Evolutionary conservation across 2,797 vertebrate genomes (phyloP).

Genomic region (Pseudomugil gertrudae): DNA sequence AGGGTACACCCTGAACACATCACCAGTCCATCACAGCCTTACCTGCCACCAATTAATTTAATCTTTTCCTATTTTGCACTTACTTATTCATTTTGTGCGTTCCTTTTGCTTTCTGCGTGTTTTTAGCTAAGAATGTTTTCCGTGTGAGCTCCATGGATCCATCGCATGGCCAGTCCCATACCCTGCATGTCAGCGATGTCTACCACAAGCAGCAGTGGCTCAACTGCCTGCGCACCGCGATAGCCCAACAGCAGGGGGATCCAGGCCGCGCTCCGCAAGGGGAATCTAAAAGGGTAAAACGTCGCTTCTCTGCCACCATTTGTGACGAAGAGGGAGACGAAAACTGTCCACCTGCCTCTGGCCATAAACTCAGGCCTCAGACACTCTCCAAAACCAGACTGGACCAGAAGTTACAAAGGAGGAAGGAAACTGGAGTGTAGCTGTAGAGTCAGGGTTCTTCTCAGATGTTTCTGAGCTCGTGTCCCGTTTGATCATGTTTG

Average conservation of each 20-base stretch:
- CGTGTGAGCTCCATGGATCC: constrained; percentile 89
- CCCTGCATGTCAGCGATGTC: constrained; percentile 91
- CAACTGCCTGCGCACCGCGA: constrained; percentile 87
- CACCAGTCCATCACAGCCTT: no score
- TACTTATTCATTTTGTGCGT: background rate
- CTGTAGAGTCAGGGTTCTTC: constrained; percentile 12
- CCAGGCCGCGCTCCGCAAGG: constrained; percentile 61
- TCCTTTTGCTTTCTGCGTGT: constrained; percentile 5
- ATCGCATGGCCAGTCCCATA: constrained; percentile 88
- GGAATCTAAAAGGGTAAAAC: constrained; percentile 57
- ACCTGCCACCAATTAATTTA: background rate
- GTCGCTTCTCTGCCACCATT: constrained; percentile 58
- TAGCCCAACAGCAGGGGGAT: constrained; percentile 80
- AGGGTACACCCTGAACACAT: no score
- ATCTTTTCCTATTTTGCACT: background rate
- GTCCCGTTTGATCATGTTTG: constrained; percentile 16
- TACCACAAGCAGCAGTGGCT: constrained; percentile 99
- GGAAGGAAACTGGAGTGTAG: constrained; percentile 92
- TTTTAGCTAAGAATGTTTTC: constrained; percentile 93
- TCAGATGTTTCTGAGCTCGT: constrained; percentile 7
- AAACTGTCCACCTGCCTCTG: constrained; percentile 67
- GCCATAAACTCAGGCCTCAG: constrained; percentile 68
- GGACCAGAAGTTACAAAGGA: constrained; percentile 84
- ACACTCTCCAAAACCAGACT: constrained; percentile 77
- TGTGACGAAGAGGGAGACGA: constrained; percentile 79